Evolutionary conservation across 2,113 vertebrate species (phyloP).

Genomic region (Ceyx cyanopectus): DNA sequence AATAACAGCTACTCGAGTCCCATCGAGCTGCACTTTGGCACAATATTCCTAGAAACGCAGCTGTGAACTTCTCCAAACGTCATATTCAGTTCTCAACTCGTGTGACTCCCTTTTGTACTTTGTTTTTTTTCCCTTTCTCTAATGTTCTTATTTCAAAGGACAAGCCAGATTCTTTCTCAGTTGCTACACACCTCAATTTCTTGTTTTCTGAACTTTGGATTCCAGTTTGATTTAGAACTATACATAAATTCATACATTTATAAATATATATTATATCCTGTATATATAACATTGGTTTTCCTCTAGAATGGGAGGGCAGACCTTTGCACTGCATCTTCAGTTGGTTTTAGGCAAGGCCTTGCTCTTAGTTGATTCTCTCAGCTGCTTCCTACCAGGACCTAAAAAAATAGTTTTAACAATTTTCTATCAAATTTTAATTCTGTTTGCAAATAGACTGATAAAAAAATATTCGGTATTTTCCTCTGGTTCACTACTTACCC

Average conservation of each 20-base stretch:
- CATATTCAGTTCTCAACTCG: slow-evolving; percentile 5
- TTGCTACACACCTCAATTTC: slow-evolving; percentile 23
- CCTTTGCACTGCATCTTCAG: slow-evolving; percentile 21
- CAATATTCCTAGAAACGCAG: slow-evolving; percentile 47
- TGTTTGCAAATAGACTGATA: slow-evolving; percentile 60
- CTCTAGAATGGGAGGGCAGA: slow-evolving; percentile 55
- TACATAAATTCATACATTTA: slow-evolving; percentile 69
- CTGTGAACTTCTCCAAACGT: slow-evolving; percentile 2
- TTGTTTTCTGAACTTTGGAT: slow-evolving; percentile 61
- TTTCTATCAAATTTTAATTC: slow-evolving; percentile 68
- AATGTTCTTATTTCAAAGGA: slow-evolving; percentile 23
- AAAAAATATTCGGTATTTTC: slow-evolving; percentile 54
- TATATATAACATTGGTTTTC: slow-evolving; percentile 69
- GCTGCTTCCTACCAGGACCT: slow-evolving; percentile 63
- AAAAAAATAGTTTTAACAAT: slow-evolving; percentile 72
- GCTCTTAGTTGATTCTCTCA: slow-evolving; percentile 44
- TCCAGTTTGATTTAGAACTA: slow-evolving; percentile 79
- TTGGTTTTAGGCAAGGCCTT: slow-evolving; percentile 57
- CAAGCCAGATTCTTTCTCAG: slow-evolving; percentile 49
- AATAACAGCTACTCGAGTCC: slow-evolving; percentile 9
- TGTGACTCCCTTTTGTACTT: not conserved
- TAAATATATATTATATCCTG: slow-evolving; percentile 80
- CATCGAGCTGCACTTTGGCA: slow-evolving; percentile 67
- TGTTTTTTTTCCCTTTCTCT: not conserved
- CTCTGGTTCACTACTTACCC: slow-evolving; percentile 47